Evolutionary conservation across 2,888 invertebrate genomes (phyloP).

Genomic region (Eupelmus urozonus): DNA sequence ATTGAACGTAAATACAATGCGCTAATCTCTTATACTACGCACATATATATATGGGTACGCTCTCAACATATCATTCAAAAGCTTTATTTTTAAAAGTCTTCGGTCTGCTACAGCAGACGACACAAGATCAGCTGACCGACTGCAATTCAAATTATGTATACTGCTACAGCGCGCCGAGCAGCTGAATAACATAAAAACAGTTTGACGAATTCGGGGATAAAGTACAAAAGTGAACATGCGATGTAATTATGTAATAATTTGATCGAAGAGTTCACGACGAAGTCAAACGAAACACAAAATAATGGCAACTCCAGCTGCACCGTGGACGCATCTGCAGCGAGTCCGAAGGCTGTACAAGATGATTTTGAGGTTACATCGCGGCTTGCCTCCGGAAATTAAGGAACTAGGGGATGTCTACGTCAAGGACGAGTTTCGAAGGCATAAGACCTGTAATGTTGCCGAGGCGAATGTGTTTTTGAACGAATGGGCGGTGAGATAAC

Average conservation of each 20-base stretch:
- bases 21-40: no score
- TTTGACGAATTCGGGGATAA: neutral
- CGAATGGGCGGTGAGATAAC: conserved; percentile 90
- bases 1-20: no score
- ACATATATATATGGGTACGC: no score
- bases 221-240: neutral
- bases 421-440: conserved; percentile 90
- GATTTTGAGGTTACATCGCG: conserved; percentile 87
- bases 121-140: conserved; percentile 15
- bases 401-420: conserved; percentile 88
- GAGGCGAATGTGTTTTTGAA: conserved; percentile 88
- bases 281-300: neutral
- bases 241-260: neutral
- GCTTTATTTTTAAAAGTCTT: no score
- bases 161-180: no score
- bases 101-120: no score
- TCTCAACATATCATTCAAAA: no score
- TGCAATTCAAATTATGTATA: neutral
- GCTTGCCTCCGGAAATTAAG: conserved; percentile 85
- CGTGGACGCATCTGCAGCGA: conserved; percentile 80
- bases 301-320: conserved; percentile 14
- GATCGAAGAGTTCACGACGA: no score
- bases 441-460: conserved; percentile 84
- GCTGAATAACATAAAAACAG: no score
- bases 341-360: conserved; percentile 88